A percentile compares a stretch with the other conserved stretches of the same genome.
Evolutionary conservation across 1,140 invertebrate genomes (phyloP).

Genomic region (Penaeus vannamei): DNA sequence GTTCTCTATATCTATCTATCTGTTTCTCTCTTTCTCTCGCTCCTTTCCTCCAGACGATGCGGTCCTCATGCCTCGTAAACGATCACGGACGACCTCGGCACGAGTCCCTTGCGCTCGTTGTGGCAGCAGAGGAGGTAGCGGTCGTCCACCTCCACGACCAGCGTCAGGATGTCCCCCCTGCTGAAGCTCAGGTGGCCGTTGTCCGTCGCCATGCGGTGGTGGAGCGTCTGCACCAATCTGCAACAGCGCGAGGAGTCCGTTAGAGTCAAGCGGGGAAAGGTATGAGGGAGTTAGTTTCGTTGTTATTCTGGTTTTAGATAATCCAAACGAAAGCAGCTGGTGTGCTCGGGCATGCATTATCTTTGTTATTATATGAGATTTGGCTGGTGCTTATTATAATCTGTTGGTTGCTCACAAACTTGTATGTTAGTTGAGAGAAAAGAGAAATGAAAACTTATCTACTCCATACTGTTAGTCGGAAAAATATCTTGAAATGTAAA

Average conservation of each 20-base stretch:
- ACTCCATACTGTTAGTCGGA: too few species aligned
- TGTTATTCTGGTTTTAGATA: background rate
- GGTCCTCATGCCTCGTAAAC: conserved; percentile 71
- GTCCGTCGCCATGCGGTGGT: conserved; percentile 81
- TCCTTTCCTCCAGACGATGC: background rate
- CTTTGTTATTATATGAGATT: background rate
- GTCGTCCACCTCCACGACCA: conserved; percentile 83
- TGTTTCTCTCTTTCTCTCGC: background rate
- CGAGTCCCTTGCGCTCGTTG: conserved; percentile 84
- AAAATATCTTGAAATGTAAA: too few species aligned
- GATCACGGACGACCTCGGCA: conserved; percentile 82
- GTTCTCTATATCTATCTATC: conserved; percentile 10
- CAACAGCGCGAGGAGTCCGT: conserved; percentile 67
- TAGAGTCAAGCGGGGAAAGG: background rate
- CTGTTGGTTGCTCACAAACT: too few species aligned
- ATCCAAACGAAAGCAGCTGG: background rate
- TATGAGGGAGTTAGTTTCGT: background rate
- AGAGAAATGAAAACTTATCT: too few species aligned
- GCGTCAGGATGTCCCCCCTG: conserved; percentile 81
- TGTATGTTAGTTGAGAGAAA: too few species aligned
- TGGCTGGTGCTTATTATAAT: background rate
- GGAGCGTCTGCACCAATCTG: conserved; percentile 82
- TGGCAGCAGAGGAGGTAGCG: conserved; percentile 84
- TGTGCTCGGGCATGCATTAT: background rate
- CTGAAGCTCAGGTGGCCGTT: conserved; percentile 85